Percentiles rank a stretch among this genome's conserved stretches.
Conservation (phyloP, 2,113 vertebrate genomes). For the Sus scrofa region T2T-Sscrofa CM000830.6:78016501-78017000, state of each 20-base stretch:
- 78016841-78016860: not conserved
- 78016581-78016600: not conserved
- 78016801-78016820: not conserved
- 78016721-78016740: not conserved
- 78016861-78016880: not conserved
- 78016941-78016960: not conserved
- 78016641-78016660: not conserved
- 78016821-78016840: not conserved
- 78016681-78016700: not conserved
- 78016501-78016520: slow-evolving; percentile 79
- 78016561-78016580: slow-evolving; percentile 30
- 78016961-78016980: not conserved
- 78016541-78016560: slow-evolving; percentile 69
- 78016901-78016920: not conserved
- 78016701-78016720: not conserved
- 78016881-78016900: not conserved
- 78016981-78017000: not conserved
- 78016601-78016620: not conserved
- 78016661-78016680: not conserved
- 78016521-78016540: slow-evolving; percentile 85
- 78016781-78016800: not conserved
- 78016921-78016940: not conserved
- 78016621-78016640: not conserved
- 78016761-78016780: not conserved
- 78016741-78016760: not conserved